These are phyloP conservation scores for Buathra laborator DNA, from an alignment of 2,888 invertebrate species.

Conservation along the genomic window DNA sequence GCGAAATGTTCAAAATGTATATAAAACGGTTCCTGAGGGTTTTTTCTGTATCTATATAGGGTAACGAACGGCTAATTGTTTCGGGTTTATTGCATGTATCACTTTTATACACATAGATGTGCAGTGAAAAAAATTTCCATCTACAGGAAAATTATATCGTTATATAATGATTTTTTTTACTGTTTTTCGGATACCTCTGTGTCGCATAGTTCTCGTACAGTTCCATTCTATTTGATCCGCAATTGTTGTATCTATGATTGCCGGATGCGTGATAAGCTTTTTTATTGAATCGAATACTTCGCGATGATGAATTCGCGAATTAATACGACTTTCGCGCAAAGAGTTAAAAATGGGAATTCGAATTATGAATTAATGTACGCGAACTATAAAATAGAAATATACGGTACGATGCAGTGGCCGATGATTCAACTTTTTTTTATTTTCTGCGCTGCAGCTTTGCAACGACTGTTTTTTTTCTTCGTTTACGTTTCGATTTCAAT, in stretches of 20 bases:
- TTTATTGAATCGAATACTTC: no score
- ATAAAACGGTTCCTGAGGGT: neutral
- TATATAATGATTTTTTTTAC: neutral
- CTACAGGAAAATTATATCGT: neutral
- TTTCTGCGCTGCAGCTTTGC: no score
- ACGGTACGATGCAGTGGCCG: no score
- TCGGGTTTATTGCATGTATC: slow-evolving; percentile 23
- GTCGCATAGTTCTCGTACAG: neutral
- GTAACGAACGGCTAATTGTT: neutral
- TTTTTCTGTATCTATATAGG: neutral
- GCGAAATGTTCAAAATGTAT: neutral
- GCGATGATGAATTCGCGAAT: no score
- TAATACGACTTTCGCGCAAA: no score
- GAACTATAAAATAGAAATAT: neutral
- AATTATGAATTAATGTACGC: neutral
- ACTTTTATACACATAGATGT: neutral
- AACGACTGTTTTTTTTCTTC: no score
- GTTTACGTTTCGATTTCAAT: no score
- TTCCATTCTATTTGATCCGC: neutral
- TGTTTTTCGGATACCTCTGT: neutral
- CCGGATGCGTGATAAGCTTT: neutral
- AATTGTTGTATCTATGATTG: neutral
- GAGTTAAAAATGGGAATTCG: neutral
- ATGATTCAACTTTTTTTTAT: no score
- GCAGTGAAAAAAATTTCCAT: neutral